Evolutionary conservation across 2,888 invertebrate genomes (phyloP), one percentile per base, ranked within the genome.

Genomic region (Spodoptera picta): DNA sequence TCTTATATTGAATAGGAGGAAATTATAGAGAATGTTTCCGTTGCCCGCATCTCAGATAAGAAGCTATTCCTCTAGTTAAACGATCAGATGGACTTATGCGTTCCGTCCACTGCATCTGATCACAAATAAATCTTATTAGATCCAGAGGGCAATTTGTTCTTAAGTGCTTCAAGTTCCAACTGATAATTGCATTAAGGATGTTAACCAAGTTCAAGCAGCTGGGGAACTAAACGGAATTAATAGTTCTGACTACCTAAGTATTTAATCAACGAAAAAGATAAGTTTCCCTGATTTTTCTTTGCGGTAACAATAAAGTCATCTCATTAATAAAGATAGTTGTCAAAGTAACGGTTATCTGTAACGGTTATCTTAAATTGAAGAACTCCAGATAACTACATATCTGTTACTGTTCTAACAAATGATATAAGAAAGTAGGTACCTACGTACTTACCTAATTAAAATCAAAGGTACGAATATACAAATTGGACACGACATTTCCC

Each of bases 11-110:
- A 89, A 86, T 84, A 84, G 80, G 84, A 88, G 87, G 86, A 89
- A 90, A 90, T 91, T 88, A 89, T 88, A 88, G 82, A 80, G 83
- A 85, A 85, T 88, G 84, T 89, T 89, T 91, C 90, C 90, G 88
- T 87, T 81, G 85, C 93, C 93, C 91, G 92, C 91, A 93, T 93
- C 88, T 85, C 68, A 77, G 86, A 88, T 87, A 82, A 79, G 77
- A 74, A 83, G 83, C 87, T 83, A 82, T 83, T 83, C 61, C 71
- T 67, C 65, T 75, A 83, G 77, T 81, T 81, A 82, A 84, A 78
- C 74, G 73, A 80, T 73, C 77, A 77, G 73, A 79, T 79, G 69
- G 67, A 69, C 77, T 73, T 66, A 75, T 75, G 67, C 65, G 64
- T 73, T 60, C 61, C 65, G 65, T 72, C 68, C 59, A 67, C 65